Evolutionary conservation across 2,113 vertebrate genomes (phyloP).

Genomic region (Chlorodrepanis virens): DNA sequence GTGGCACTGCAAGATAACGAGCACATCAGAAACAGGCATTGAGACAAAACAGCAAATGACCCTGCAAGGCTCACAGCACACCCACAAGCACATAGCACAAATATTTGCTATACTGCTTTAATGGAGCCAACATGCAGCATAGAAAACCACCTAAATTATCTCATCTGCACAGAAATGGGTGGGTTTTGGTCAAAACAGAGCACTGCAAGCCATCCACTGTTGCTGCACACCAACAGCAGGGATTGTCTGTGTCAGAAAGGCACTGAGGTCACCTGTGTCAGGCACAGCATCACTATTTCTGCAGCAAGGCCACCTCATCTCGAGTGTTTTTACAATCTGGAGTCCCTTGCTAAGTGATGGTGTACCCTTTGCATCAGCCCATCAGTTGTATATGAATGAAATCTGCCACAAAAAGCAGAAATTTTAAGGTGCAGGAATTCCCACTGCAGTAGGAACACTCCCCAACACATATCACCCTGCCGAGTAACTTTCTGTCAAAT

Average conservation of each 20-base stretch:
- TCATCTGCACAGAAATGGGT: background rate
- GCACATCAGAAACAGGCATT: background rate
- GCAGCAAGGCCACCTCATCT: background rate
- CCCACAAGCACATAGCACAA: fast-evolving
- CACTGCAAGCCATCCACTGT: fast-evolving
- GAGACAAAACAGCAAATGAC: slow-evolving; percentile 4
- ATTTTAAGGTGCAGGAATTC: background rate
- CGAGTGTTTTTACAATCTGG: background rate
- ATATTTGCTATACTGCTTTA: fast-evolving
- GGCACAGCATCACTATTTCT: background rate
- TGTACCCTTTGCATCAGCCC: background rate
- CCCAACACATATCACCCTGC: background rate
- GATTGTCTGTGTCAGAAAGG: background rate
- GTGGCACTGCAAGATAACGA: background rate
- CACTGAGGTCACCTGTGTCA: background rate
- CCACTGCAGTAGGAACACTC: background rate
- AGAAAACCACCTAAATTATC: background rate
- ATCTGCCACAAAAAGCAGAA: background rate
- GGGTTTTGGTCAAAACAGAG: background rate
- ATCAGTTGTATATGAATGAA: fast-evolving
- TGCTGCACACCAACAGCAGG: background rate
- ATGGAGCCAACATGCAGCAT: fast-evolving
- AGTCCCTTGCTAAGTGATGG: background rate
- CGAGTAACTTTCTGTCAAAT: background rate
- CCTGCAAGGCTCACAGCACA: background rate